Conservation (phyloP, 2,113 vertebrate genomes). For the Eulemur rufifrons region DNA sequence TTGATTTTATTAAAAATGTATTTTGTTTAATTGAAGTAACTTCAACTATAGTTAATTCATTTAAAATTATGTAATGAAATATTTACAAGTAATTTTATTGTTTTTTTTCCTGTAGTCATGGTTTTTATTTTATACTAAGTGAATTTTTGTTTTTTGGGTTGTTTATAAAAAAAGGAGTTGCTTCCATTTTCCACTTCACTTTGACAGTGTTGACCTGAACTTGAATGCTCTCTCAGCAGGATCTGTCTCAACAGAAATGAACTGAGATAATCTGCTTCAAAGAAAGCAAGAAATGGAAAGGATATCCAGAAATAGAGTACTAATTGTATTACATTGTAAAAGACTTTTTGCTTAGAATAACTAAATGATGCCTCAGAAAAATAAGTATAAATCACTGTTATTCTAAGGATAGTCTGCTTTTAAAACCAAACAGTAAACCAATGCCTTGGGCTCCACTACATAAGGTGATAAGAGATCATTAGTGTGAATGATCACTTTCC, state of each 20-base stretch:
- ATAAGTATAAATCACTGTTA: neutral
- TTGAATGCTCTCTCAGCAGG: slow-evolving; percentile 26
- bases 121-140: neutral
- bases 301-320: neutral
- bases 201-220: neutral
- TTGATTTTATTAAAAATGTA: neutral
- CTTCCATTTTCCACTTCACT: neutral
- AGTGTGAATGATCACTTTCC: neutral
- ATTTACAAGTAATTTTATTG: neutral
- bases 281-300: neutral
- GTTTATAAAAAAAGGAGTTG: neutral
- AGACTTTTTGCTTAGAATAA: neutral
- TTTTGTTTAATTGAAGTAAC: neutral
- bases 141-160: neutral
- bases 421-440: neutral
- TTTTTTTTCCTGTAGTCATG: neutral
- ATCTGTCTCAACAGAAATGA: neutral
- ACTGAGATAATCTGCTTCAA: neutral
- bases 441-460: neutral
- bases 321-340: neutral
- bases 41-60: neutral
- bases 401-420: neutral
- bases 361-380: slow-evolving; percentile 4
- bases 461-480: neutral
- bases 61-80: slow-evolving; percentile 23